A percentile compares a stretch with the other conserved stretches of the same genome.
These are phyloP conservation scores for Hypomecis punctinalis DNA, from an alignment of 2,888 invertebrate species.

Conservation along the genomic window DNA sequence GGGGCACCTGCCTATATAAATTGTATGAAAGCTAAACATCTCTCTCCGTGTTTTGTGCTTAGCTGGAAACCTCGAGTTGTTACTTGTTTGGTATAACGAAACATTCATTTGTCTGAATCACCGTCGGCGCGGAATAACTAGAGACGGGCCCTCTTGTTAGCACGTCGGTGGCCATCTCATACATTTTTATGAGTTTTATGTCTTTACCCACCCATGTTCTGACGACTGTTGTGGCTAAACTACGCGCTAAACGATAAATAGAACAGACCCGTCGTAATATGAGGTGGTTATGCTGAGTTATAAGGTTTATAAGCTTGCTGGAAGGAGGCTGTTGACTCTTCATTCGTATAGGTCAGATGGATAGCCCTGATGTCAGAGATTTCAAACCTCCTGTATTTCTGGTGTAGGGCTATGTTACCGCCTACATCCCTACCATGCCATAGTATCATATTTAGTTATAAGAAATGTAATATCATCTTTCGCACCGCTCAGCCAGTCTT, in stretches of 20 bases:
- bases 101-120: constrained; percentile 81
- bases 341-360: too few relatives aligned
- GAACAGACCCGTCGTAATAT: neutral
- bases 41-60: neutral
- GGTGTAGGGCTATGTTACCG: too few relatives aligned
- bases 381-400: too few relatives aligned
- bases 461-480: too few relatives aligned
- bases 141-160: constrained; percentile 68
- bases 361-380: too few relatives aligned
- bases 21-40: too few relatives aligned
- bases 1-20: too few relatives aligned
- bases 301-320: too few relatives aligned
- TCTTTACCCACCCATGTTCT: constrained; percentile 80
- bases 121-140: constrained; percentile 82
- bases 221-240: constrained; percentile 36
- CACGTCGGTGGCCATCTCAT: constrained; percentile 71
- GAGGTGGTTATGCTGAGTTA: neutral
- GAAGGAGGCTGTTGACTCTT: too few relatives aligned
- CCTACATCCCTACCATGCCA: too few relatives aligned
- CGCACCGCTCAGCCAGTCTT: too few relatives aligned
- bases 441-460: too few relatives aligned
- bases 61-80: neutral
- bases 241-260: constrained; percentile 28
- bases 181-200: constrained; percentile 81
- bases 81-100: constrained; percentile 57